Evolutionary conservation across 2,888 invertebrate species (phyloP).

Genomic region (Apotomis capreana): DNA sequence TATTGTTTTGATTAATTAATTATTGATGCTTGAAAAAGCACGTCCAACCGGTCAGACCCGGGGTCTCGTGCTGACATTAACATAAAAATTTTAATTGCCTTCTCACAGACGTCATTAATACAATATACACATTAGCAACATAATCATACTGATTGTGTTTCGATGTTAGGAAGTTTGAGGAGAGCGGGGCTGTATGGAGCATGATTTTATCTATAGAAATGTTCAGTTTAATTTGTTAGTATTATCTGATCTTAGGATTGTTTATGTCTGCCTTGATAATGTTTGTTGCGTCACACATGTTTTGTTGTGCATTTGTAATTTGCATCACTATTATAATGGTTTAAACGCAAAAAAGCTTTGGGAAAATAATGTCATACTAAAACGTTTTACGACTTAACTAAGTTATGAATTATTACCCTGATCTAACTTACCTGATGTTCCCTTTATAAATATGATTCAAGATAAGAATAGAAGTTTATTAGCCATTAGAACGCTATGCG

Average conservation of each 20-base stretch:
- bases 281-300: constrained; percentile 18
- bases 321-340: too few species aligned
- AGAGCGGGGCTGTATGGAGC: constrained; percentile 24
- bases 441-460: constrained; percentile 27
- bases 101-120: constrained; percentile 43
- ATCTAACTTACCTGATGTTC: constrained; percentile 3
- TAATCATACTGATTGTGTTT: constrained; percentile 47
- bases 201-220: constrained; percentile 28
- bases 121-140: constrained; percentile 44
- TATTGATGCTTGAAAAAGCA: constrained; percentile 44
- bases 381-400: too few species aligned
- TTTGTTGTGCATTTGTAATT: background rate
- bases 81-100: constrained; percentile 79
- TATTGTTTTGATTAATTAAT: constrained; percentile 69
- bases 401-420: too few species aligned
- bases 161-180: constrained; percentile 31
- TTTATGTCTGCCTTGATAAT: constrained; percentile 41
- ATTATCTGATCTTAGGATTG: constrained; percentile 31
- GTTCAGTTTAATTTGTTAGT: constrained; percentile 28
- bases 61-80: constrained; percentile 61
- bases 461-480: constrained; percentile 40
- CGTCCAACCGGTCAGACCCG: constrained; percentile 63
- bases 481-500: constrained; percentile 40
- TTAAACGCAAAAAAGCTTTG: too few species aligned
- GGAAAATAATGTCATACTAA: too few species aligned